Base-by-base conservation (phyloP, 2,113 vertebrate genomes). In the Gallinago undulata region DNA sequence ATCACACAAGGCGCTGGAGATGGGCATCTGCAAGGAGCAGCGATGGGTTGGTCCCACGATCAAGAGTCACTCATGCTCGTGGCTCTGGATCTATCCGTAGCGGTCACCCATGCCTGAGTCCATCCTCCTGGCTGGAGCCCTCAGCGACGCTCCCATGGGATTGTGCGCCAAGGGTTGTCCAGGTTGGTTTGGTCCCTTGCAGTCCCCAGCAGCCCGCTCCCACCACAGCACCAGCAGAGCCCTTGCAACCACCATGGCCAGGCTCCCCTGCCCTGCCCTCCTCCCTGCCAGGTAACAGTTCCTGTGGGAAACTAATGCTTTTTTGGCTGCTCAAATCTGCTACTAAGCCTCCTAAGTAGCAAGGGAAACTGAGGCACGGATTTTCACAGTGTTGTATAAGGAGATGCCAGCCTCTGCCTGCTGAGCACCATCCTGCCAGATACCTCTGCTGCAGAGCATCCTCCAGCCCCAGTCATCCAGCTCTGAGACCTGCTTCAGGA, bases 311-410 rank as follows among this genome's bases (percentile, higher is more conserved):
- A 28, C 5, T 43, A 3, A 28, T 75, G 19, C 6, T 39, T 84
- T 64, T 25, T 19, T 39, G 41, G 47, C 41, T 48, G 53, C 59
- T 77, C 28, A 25, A 27, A 45, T 22, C 11, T 50, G 28, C 69
- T 57, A 17, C 48, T 56, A 57, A 79, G 15, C n/a, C 43, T 79
- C 19, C 62, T 55, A 12, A 39, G 16, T 19, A 33, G 16, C 3
- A 57, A 48, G 31, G 43, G 85, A 93, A 93, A 76, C 53, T 21
- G 31, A 80, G 70, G 56, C 69, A 70, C 2, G 15, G 79, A 39
- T 68, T 69, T 76, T 48, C 13, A 23, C 11, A 0, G 0, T 33
- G 28, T 21, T 28, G 25, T 16, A 19, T 1, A 45, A 35, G 67
- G 67, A 73, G 62, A 64, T 68, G 43, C 1, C 31, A 7, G 15